Evolutionary conservation across 64 coral and sea anemone species (phyloP).

Genomic region (Porites australiensis): DNA sequence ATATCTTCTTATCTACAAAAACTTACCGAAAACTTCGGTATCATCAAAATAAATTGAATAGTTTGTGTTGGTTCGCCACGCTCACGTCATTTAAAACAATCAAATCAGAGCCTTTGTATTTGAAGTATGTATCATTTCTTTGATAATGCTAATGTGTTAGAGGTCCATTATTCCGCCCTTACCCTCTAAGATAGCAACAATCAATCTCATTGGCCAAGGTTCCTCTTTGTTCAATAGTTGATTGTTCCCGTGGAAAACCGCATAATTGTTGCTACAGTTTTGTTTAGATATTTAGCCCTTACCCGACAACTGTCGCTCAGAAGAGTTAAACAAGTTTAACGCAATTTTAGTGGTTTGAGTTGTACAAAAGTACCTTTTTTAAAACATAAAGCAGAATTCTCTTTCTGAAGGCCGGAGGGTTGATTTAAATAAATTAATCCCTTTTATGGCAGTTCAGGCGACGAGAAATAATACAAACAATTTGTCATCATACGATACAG

Average conservation of each 20-base stretch:
- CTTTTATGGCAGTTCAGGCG: not conserved
- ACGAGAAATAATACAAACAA: not conserved
- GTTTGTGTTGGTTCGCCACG: not conserved
- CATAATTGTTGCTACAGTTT: conserved; percentile 11
- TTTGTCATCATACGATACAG: not conserved
- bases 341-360: too few species aligned
- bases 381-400: not conserved
- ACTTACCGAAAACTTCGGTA: not conserved
- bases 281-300: conserved; percentile 16
- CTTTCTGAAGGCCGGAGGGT: not conserved
- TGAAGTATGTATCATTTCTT: conserved; percentile 42
- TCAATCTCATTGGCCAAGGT: conserved; percentile 27
- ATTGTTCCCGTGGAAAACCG: not conserved
- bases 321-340: too few species aligned
- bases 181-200: not conserved
- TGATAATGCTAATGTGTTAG: conserved; percentile 23
- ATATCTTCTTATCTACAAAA: not conserved
- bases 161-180: not conserved
- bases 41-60: not conserved
- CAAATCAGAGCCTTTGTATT: conserved; percentile 9
- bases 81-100: conserved; percentile 46
- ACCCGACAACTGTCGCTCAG: too few species aligned
- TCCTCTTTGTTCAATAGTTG: conserved; percentile 1
- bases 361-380: not conserved
- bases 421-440: conserved; percentile 13